Evolutionary conservation across 2,888 invertebrate genomes (phyloP), one percentile per base, ranked within the genome.

Genomic region (Mythimna ferrago): DNA sequence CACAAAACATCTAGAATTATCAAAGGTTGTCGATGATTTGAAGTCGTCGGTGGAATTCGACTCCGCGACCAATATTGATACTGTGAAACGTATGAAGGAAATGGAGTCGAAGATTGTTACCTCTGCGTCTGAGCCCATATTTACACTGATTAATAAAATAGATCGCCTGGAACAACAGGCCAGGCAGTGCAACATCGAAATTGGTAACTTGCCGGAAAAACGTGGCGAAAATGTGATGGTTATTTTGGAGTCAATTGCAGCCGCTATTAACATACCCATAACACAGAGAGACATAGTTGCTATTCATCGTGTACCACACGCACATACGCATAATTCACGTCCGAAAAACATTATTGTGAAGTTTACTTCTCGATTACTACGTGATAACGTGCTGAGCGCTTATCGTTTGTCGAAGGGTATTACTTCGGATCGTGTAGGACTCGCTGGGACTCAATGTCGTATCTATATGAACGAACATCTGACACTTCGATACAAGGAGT

Each of bases 1-100:
- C 38, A n/a, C 60, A 38, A 60, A 60, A 60, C 35, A 60, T n/a
- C 35, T 38, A 10, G 35, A 58, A 9, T 58, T 58, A 35, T 58
- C 58, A 10, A 58, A 58, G 19, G 58, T 58, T 19, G 58, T 58
- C 35, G 58, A 58, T 35, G 58, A 35, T 6, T 53, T 53, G 53
- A 26, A 54, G 54, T 54, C 26, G 11, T 54, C 54, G 21, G 54
- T 54, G 21, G 54, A 54, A 26, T 26, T 54, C 21, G 21, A 54
- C 54, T 54, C 38, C 6, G 35, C 11, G n/a, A 60, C 38, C 38
- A 38, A 38, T 38, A 2, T 38, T 19, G 35, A 38, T 16, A 60
- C 38, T 6, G 11, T n/a, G 10, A 60, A 38, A 19, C 58, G 35
- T 38, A 60, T n/a, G n/a, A 60, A 60, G 35, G 58, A 38, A n/a